Base-by-base conservation (phyloP, 2,888 invertebrate species). In the Rugalucina vietnamica region DNA sequence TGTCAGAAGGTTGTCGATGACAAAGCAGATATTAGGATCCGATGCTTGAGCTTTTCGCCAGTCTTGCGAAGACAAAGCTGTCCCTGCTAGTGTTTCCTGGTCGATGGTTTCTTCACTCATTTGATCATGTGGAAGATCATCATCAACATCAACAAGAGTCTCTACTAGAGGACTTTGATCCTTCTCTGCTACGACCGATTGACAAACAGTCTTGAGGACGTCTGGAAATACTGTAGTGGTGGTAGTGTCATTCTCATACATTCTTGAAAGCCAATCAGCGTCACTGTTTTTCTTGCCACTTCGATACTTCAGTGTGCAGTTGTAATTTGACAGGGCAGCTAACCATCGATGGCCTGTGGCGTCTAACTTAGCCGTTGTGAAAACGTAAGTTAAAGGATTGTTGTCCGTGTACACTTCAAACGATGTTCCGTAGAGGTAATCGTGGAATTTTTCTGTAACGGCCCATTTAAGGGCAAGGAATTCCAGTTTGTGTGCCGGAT, bases 401-500 rank as follows among this genome's bases (percentile, higher is more conserved):
- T 74, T 74, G 32, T 74, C 74, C 8, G 74, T 74, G 14, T 24
- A 50, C 29, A 74, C 76, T n/a, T 27, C 32, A 43, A 74, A 74
- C 24, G 24, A 43, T 21, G 37, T 49, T 29, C 74, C 74, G 4
- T 43, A 50, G 32, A 74, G 74, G 27, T 74, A 74, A 21, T 74
- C 74, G 50, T 50, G 27, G 27, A 74, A 79, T 57, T 88, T 85
- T 10, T 87, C 85, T 10, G 81, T 74, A n/a, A 87, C 71, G 0
- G 78, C 84, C 84, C 87, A 87, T 60, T 85, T 85, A 1, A 87
- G 65, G 0, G 76, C 72, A 0, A 88, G 36, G 71, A 88, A 85
- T 50, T 88, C 85, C 54, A 79, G 36, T 36, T 88, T 87, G 69
- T 83, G 83, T 2, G 81, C 76, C 37, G 85, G 75, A 71, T 87